Base-by-base conservation (phyloP, 37 sponge, comb jelly and placozoan species). In the Axinella damicornis region DNA sequence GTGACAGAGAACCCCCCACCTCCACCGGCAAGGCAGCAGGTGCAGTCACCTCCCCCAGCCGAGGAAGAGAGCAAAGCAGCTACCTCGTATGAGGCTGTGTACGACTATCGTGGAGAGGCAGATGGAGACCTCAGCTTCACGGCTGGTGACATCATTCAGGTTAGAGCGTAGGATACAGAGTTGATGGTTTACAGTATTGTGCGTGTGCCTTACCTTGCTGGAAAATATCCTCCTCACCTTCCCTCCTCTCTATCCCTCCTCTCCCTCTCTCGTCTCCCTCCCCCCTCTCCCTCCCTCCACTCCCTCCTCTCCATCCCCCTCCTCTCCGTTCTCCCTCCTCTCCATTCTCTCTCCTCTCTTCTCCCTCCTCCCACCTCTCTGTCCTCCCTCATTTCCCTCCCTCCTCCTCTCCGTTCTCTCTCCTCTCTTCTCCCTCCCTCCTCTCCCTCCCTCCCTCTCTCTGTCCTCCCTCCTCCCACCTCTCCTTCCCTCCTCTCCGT, bases 71-170 rank as follows among this genome's bases (percentile, higher is more conserved):
- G 46, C 46, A 46, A 4, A 46, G 46, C 4, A 46, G 9, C 46
- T 46, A 9, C 9, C 46, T 28, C 35, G 57, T 84, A 57, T 22
- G 72, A 85, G 56, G 93, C 89, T n/a, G 76, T 84, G 41, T 92
- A 92, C 32, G 82, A 79, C 40, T 92, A 71, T 36, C 39, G 54
- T 0, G 82, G 85, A 0, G 69, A 79, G 33, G 73, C 74, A 28
- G 78, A 79, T 41, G 93, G 89, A 57, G 93, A 92, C 82, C 85
- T 92, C 12, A 21, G 55, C 2, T 92, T 92, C 76, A 16, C 40
- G 12, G 65, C 41, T 13, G 93, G 93, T 22, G 85, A 88, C 61
- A 53, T 69, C 77, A 92, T 92, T 33, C 63, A 82, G 62, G 91
- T 91, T 35, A 14, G n/a, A n/a, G n/a, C n/a, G n/a, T n/a, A n/a